Conservation (phyloP, 2,888 invertebrate genomes). For the Drosophila greeni region DNA sequence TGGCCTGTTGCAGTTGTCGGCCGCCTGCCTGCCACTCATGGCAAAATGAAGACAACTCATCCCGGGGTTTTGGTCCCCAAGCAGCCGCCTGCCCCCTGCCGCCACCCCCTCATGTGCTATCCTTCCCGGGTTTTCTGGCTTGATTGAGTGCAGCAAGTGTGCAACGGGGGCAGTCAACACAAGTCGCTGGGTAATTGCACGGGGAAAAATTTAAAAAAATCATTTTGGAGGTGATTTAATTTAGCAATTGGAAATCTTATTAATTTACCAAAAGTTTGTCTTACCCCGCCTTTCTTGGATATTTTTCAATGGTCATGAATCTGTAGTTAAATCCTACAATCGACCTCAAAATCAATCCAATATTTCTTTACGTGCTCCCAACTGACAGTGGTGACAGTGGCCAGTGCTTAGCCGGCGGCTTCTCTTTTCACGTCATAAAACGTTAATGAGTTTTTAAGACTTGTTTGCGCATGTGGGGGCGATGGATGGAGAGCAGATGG, state of each 20-base stretch:
- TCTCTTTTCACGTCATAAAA: conserved; percentile 45
- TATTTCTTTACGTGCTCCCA: not conserved
- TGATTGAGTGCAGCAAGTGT: conserved; percentile 56
- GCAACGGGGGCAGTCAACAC: conserved; percentile 23
- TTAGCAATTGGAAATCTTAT: too few relatives aligned
- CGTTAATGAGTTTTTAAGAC: conserved; percentile 67
- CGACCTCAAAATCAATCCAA: not conserved
- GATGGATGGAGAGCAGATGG: conserved; percentile 21
- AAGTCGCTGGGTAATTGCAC: conserved; percentile 11
- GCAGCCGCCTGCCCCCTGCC: not conserved
- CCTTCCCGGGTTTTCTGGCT: conserved; percentile 13
- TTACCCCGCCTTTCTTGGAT: not conserved
- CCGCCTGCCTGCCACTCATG: conserved; percentile 36
- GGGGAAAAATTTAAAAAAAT: not conserved
- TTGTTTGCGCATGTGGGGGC: conserved; percentile 46
- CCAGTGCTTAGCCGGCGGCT: conserved; percentile 15
- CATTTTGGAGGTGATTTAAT: too few relatives aligned
- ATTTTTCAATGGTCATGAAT: not conserved
- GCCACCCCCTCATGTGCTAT: conserved; percentile 1
- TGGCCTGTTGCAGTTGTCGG: conserved; percentile 25
- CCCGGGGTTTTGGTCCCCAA: conserved; percentile 9
- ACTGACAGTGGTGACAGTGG: conserved; percentile 9
- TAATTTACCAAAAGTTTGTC: not conserved
- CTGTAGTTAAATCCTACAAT: not conserved
- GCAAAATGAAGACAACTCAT: conserved; percentile 36